phyloP scores from a whole-genome alignment of 2,888 invertebrate species.

The Sphaeridia pumilis region DNA sequence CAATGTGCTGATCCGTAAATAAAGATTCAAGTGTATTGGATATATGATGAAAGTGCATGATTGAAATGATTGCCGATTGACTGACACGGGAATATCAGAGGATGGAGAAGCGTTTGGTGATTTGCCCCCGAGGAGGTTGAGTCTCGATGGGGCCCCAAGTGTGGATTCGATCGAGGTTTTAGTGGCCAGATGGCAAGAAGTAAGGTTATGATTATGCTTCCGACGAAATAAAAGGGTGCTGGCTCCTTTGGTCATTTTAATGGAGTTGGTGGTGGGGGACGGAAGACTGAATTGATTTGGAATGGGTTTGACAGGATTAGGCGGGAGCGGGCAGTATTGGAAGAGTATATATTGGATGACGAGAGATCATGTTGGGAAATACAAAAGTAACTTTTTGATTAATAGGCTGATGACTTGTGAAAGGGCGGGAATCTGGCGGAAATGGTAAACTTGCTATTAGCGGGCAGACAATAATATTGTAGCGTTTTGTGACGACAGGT shows the following conservation, averaged over 20 bases:
- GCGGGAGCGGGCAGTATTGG: too few relatives aligned
- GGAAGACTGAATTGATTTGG: constrained; percentile 21
- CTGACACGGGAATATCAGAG: too few relatives aligned
- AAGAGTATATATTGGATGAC: too few relatives aligned
- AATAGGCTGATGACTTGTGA: constrained; percentile 37
- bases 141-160: neutral
- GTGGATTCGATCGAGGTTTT: neutral
- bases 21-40: too few relatives aligned
- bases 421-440: constrained; percentile 19
- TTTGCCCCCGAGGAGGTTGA: neutral
- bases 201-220: too few relatives aligned
- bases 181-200: constrained; percentile 3
- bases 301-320: constrained; percentile 36
- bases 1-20: too few relatives aligned
- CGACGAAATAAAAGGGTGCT: constrained; percentile 21
- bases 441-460: too few relatives aligned
- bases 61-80: too few relatives aligned
- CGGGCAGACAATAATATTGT: too few relatives aligned
- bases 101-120: neutral
- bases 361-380: too few relatives aligned
- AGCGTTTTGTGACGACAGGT: too few relatives aligned
- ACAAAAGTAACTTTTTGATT: constrained; percentile 37
- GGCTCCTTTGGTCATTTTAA: constrained; percentile 21
- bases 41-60: too few relatives aligned
- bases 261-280: neutral